Conservation (phyloP, 1,140 invertebrate genomes). For the Drosophila littoralis region DNA sequence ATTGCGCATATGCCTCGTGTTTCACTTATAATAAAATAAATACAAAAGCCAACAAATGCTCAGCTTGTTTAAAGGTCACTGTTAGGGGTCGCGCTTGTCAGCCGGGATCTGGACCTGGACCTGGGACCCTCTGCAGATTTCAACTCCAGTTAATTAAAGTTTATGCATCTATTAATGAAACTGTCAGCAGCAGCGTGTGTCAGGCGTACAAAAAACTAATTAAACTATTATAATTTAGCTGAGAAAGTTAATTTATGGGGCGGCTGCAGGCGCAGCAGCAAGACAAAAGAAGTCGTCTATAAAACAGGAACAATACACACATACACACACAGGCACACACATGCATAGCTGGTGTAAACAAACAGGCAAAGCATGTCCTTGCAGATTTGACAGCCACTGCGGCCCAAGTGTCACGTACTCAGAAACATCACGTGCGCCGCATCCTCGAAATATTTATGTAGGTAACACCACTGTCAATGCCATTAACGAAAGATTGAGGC, state of each 20-base stretch:
- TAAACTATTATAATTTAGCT: constrained; percentile 80
- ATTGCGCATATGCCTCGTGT: constrained; percentile 38
- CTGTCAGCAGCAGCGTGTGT: constrained; percentile 65
- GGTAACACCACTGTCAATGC: constrained; percentile 67
- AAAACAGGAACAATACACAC: constrained; percentile 16
- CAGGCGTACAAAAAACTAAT: constrained; percentile 64
- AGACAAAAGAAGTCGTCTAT: constrained; percentile 31
- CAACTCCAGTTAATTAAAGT: constrained; percentile 66
- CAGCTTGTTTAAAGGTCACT: constrained; percentile 1
- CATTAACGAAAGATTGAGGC: constrained; percentile 81
- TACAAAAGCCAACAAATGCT: background rate
- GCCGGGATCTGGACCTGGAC: background rate
- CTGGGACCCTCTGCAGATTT: background rate
- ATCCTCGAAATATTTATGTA: constrained; percentile 16
- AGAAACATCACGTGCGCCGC: constrained; percentile 61
- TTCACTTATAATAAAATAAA: background rate
- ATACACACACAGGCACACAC: constrained; percentile 19
- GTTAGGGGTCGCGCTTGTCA: background rate
- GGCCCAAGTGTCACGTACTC: constrained; percentile 62
- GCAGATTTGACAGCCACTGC: constrained; percentile 66
- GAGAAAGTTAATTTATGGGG: constrained; percentile 77
- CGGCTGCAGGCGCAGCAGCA: constrained; percentile 30
- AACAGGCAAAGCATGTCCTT: constrained; percentile 43
- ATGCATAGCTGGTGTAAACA: constrained; percentile 51
- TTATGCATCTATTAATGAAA: constrained; percentile 64